Evolutionary conservation across 2,888 invertebrate genomes (phyloP), one percentile per base, ranked within the genome.

Genomic region (Sminthurinus aureus): DNA sequence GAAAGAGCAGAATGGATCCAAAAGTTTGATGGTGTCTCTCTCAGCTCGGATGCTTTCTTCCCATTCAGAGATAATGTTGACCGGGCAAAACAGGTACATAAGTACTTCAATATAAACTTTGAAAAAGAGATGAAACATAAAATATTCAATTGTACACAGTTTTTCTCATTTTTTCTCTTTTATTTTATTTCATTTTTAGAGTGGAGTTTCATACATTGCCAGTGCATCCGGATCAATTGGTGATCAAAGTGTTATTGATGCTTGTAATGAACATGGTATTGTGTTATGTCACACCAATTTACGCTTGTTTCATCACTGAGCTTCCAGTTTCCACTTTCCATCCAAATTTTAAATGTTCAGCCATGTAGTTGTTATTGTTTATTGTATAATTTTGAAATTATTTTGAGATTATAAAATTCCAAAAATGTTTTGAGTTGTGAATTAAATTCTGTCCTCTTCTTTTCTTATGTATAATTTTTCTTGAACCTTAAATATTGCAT

Each of bases 11-110:
- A 93, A 4, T 96, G 96, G 96, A 89, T 94, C 38, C 91, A 91
- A 82, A 92, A 93, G 90, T 91, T 97, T 89, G 93, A 93, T 85
- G 94, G 94, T 50, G 96, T 96, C 1, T 95, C 96, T 4, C 92
- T 99, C 26, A 96, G 96, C 20, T 98, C 98, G 0, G 99, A 99
- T 91, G 99, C 98, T 0, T 99, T 99, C 93, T 98, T 99, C 92
- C 99, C 99, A 51, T 99, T 99, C 93, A 93, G 98, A 87, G 99
- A 99, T 90, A 99, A 98, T 89, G 95, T 99, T 83, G 98, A 99
- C 90, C 92, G 98, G 87, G 98, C 98, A 76, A 92, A 93, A 87
- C 93, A 96, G 94, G 98, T 98, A 90, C 90, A 91, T 66, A 83
- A 22, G 15, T 50, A 78, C 24, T 78, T 85, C 90, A 91, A 73